Base-by-base conservation (phyloP, 2,113 vertebrate species). In the Caracal caracal region DNA sequence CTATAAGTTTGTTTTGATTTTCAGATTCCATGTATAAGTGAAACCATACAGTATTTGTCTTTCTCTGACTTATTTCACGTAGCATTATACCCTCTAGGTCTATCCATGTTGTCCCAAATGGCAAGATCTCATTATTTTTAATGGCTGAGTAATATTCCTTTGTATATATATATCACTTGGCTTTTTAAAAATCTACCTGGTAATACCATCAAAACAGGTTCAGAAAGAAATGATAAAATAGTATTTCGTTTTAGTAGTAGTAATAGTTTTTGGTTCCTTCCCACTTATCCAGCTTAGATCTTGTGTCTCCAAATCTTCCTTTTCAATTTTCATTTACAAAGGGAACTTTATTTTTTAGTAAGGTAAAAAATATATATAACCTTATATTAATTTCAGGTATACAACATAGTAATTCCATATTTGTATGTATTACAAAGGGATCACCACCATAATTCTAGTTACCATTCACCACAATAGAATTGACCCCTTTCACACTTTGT, bases 271-370 rank as follows among this genome's bases (percentile, higher is more conserved):
- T 73, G 49, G 47, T 82, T 91, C 24, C 26, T 91, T 81, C 10
- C 5, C 20, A 40, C 3, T 93, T 78, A 24, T 65, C 24, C 30
- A 63, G 71, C 15, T 51, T 87, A n/a, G 15, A 87, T 22, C 2
- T 56, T 40, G 7, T 56, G 59, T 91, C 73, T 83, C 24, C 5
- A 78, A 66, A 30, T 51, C 85, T 94, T 89, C 4, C 43, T 83
- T 95, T 88, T 7, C 26, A 40, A 65, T 49, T 80, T 96, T 40
- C 37, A 82, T 53, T 95, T 96, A 66, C 3, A 93, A 90, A 82
- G 33, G 24, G 26, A 40, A 0, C 10, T 86, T 59, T 73, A 61
- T 78, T 76, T 49, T 49, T 78, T 51, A 78, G 17, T 33, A 47
- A 78, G 47, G 17, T 49, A 78, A 51, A 78, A 33, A 20, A 20